phyloP scores from a whole-genome alignment of 2,113 vertebrate species.

The Trematomus loennbergii region DNA sequence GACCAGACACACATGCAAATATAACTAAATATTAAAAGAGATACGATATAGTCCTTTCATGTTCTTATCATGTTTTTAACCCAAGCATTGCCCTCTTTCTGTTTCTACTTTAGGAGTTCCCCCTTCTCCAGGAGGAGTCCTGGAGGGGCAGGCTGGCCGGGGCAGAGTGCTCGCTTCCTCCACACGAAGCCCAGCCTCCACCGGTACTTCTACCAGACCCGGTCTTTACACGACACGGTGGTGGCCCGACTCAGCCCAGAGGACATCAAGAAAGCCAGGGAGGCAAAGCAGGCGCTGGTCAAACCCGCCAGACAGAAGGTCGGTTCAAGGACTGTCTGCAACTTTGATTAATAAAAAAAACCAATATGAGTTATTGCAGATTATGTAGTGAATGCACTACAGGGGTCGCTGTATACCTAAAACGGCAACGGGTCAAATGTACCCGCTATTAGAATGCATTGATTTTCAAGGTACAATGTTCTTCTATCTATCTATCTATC shows the following conservation, averaged over 20 bases:
- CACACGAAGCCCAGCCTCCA: slow-evolving; percentile 54
- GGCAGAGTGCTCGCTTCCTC: slow-evolving; percentile 74
- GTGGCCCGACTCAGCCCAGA: slow-evolving; percentile 84
- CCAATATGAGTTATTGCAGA: neutral
- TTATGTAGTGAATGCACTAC: neutral
- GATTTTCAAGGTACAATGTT: too few relatives aligned
- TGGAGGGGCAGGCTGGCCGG: slow-evolving; percentile 58
- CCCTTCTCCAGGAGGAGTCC: slow-evolving; percentile 14
- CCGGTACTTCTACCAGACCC: slow-evolving; percentile 53
- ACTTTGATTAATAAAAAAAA: too few relatives aligned
- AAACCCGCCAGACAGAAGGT: slow-evolving; percentile 85
- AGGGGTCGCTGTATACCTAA: too few relatives aligned
- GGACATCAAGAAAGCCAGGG: slow-evolving; percentile 89
- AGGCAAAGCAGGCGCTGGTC: slow-evolving; percentile 76
- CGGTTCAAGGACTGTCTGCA: slow-evolving; percentile 18
- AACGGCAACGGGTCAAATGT: too few relatives aligned
- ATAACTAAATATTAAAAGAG: too few relatives aligned
- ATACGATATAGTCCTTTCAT: too few relatives aligned
- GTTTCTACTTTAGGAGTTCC: slow-evolving; percentile 20
- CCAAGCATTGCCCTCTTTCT: neutral
- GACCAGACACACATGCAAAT: too few relatives aligned
- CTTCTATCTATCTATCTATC: too few relatives aligned
- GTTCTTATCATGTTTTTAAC: neutral
- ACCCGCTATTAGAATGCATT: too few relatives aligned
- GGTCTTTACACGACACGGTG: slow-evolving; percentile 76